Evolutionary conservation across 1,140 invertebrate genomes (phyloP).

Genomic region (Maconellicoccus hirsutus): DNA sequence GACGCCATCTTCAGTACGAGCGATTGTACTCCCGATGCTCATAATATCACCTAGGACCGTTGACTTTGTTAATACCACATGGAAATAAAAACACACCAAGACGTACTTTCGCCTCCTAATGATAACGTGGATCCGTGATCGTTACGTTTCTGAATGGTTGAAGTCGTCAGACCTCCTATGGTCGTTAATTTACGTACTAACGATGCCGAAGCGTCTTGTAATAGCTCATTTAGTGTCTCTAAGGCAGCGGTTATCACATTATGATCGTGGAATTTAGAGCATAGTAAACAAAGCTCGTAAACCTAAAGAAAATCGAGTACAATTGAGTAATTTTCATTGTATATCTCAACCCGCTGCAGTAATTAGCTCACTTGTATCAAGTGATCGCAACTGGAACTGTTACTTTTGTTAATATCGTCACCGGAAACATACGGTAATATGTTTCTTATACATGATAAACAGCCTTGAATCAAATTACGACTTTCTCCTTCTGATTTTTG

Average conservation of each 20-base stretch:
- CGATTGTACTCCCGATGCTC: neutral
- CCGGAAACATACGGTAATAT: neutral
- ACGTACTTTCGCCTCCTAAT: neutral
- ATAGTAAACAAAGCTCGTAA: conserved; percentile 68
- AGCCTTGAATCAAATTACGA: neutral
- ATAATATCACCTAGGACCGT: neutral
- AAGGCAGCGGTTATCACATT: conserved; percentile 73
- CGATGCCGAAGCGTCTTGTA: conserved; percentile 45
- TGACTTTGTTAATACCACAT: neutral
- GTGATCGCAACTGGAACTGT: neutral
- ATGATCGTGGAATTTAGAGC: conserved; percentile 57
- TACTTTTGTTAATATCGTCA: neutral
- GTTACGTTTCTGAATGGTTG: conserved; percentile 32
- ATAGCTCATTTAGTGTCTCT: conserved; percentile 62
- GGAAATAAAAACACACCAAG: neutral
- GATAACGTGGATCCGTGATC: neutral
- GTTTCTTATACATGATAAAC: neutral
- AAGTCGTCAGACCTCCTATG: conserved; percentile 41
- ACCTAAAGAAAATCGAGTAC: no score
- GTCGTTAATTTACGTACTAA: conserved; percentile 47
- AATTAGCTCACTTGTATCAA: neutral
- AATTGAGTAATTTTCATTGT: neutral
- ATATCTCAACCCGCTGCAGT: no score
- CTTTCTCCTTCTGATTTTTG: neutral
- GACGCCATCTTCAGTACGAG: neutral